These are phyloP conservation scores for Gnathonemus longibarbis DNA, from an alignment of 2,113 vertebrate genomes.

Conservation along the genomic window DNA sequence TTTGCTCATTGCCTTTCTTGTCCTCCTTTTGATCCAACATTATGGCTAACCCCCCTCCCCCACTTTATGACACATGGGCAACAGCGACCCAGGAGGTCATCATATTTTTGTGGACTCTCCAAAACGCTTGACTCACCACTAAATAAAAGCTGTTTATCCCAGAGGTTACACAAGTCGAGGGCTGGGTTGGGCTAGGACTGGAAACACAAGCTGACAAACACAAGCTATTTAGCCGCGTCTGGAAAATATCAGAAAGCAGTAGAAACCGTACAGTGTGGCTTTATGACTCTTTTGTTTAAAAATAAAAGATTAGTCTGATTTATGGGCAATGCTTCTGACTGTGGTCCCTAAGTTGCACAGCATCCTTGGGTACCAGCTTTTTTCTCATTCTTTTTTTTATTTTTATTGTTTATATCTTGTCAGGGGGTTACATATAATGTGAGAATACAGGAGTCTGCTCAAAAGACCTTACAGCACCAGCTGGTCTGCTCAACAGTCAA, in stretches of 20 bases:
- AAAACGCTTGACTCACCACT: background rate
- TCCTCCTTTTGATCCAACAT: background rate
- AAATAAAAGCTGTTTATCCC: slow-evolving; percentile 59
- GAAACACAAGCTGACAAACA: slow-evolving; percentile 31
- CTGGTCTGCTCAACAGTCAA: background rate
- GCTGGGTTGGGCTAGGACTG: slow-evolving; percentile 40
- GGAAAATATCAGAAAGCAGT: slow-evolving; percentile 48
- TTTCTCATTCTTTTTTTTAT: background rate
- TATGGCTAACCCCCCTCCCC: background rate
- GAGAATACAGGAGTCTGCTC: background rate
- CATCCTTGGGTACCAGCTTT: background rate
- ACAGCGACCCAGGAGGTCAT: background rate
- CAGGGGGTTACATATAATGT: background rate
- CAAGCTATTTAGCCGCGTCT: slow-evolving; percentile 52
- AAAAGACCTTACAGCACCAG: background rate
- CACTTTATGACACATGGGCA: background rate
- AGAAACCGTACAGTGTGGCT: slow-evolving; percentile 47
- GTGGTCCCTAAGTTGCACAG: background rate
- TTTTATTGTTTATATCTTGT: background rate
- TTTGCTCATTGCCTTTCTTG: background rate
- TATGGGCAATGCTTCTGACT: background rate
- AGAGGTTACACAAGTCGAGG: slow-evolving; percentile 49
- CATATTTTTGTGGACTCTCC: background rate
- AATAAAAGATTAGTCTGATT: background rate
- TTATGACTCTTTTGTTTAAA: slow-evolving; percentile 7